Percentiles rank a stretch among this genome's conserved stretches.
phyloP scores from a whole-genome alignment of 2,888 invertebrate species.

The Petrophora chlorosata region DNA sequence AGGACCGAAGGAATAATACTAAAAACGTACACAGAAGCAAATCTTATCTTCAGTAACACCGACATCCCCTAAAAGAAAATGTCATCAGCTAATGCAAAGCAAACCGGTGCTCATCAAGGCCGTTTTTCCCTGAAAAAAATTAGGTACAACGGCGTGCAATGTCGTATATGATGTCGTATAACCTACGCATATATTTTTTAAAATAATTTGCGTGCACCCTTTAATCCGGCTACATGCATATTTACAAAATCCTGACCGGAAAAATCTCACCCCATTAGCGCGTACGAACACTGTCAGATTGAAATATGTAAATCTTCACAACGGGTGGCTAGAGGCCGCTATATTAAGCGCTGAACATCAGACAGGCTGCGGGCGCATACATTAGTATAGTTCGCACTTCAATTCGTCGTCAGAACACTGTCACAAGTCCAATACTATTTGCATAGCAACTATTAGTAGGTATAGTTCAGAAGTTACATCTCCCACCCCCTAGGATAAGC shows the following conservation, averaged over 20 bases:
- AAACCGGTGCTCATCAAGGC: too few relatives aligned
- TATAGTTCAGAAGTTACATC: background rate
- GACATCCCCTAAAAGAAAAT: too few relatives aligned
- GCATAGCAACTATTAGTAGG: conserved; percentile 25
- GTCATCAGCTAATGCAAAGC: too few relatives aligned
- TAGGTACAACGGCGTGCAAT: background rate
- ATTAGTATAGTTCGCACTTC: conserved; percentile 20
- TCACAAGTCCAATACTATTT: conserved; percentile 31
- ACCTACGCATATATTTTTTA: background rate
- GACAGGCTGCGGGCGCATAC: conserved; percentile 19
- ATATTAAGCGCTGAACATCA: conserved; percentile 19
- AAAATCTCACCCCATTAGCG: conserved; percentile 25
- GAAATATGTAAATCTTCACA: conserved; percentile 23
- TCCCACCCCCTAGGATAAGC: background rate
- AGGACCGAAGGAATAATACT: background rate
- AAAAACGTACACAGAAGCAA: too few relatives aligned
- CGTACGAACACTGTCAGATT: conserved; percentile 17
- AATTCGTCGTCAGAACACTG: conserved; percentile 20
- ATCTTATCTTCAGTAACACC: too few relatives aligned
- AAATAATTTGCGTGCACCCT: background rate
- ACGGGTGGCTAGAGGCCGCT: background rate
- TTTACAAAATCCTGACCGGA: conserved; percentile 15
- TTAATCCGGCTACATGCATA: conserved; percentile 12
- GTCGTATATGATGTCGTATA: background rate
- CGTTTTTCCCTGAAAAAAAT: too few relatives aligned